Evolutionary conservation across 2,888 invertebrate genomes (phyloP).

Genomic region (Allolobophora icterica): DNA sequence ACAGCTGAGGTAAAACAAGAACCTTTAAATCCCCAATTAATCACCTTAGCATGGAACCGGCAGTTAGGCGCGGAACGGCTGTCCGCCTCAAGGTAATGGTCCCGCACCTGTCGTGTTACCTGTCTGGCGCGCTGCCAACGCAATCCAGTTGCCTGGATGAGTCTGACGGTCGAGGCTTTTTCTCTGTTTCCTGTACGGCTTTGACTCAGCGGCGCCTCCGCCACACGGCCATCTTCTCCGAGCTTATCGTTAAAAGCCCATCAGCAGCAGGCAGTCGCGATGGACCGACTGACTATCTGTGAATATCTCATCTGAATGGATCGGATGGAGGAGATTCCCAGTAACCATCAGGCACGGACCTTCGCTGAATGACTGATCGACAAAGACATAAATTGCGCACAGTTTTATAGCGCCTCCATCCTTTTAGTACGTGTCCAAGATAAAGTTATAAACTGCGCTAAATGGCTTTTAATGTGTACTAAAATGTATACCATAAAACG

Average conservation of each 20-base stretch:
- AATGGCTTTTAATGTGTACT: not conserved
- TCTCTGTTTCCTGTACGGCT: conserved; percentile 14
- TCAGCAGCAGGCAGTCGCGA: not conserved
- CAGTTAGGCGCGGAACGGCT: not conserved
- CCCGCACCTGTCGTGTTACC: not conserved
- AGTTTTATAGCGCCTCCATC: not conserved
- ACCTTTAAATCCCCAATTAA: not conserved
- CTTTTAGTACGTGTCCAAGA: not conserved
- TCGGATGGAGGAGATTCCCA: too few relatives aligned
- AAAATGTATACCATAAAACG: not conserved
- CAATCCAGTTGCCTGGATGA: not conserved
- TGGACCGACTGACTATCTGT: not conserved
- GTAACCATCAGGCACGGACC: not conserved
- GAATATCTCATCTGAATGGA: too few relatives aligned
- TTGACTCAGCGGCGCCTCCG: not conserved
- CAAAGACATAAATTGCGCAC: not conserved
- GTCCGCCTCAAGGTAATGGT: not conserved
- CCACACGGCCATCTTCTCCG: not conserved
- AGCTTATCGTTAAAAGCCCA: not conserved
- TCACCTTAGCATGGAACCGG: not conserved
- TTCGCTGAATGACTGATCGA: not conserved
- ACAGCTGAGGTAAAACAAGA: not conserved
- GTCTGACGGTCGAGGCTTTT: not conserved
- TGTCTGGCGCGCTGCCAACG: not conserved
- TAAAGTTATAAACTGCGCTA: not conserved